Percentiles rank a stretch among this genome's conserved stretches.
phyloP scores from a whole-genome alignment of 1,140 invertebrate species.

The Popillia japonica region DNA sequence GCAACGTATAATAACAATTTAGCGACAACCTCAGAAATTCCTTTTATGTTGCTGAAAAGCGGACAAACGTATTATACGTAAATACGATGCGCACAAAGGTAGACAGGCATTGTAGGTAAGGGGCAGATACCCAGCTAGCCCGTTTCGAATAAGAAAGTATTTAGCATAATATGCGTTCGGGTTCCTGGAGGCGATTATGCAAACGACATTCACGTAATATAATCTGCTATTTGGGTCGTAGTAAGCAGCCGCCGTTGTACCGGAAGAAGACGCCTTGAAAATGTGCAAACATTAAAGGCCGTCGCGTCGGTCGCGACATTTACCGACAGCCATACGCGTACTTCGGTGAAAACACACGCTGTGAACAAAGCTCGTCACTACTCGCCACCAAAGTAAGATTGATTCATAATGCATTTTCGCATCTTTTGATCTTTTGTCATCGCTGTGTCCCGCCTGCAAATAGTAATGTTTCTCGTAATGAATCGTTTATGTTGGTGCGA shows the following conservation, averaged over 20 bases:
- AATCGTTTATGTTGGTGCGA: too few relatives aligned
- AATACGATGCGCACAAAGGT: neutral
- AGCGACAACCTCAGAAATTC: neutral
- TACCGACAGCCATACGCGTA: neutral
- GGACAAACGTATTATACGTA: neutral
- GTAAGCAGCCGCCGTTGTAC: neutral
- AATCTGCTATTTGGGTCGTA: slow-evolving; percentile 6
- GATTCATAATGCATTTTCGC: neutral
- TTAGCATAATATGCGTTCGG: slow-evolving; percentile 14
- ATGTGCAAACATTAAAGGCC: neutral
- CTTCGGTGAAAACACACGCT: neutral
- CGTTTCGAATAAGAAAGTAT: neutral
- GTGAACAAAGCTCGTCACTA: neutral
- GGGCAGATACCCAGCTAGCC: neutral
- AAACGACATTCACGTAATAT: slow-evolving; percentile 15
- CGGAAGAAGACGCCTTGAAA: slow-evolving; percentile 13
- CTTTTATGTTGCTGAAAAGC: slow-evolving; percentile 1
- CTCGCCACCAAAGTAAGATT: neutral
- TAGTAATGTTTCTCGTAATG: too few relatives aligned
- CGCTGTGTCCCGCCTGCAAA: neutral
- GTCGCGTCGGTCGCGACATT: neutral
- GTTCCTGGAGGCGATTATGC: slow-evolving; percentile 3
- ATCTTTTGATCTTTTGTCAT: neutral
- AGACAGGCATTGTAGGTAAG: too few relatives aligned
- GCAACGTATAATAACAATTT: neutral